These are phyloP conservation scores for Trematocara nigrifrons DNA, from an alignment of 2,113 vertebrate genomes.

Conservation along the genomic window DNA sequence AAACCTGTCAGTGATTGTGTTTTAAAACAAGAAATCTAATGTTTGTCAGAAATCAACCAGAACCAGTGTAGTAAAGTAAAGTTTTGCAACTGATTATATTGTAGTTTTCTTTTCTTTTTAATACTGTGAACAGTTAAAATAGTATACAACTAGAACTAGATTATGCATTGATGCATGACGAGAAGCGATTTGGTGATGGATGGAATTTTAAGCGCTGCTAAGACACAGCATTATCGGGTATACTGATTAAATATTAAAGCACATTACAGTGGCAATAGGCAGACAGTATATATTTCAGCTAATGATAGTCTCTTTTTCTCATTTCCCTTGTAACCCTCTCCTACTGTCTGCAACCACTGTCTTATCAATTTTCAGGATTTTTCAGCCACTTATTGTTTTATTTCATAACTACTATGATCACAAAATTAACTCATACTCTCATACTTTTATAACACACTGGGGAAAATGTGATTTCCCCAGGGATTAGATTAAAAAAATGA, in stretches of 20 bases:
- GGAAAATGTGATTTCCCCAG: background rate
- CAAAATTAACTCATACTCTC: background rate
- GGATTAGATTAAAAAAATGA: background rate
- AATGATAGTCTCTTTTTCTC: background rate
- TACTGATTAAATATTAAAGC: slow-evolving; percentile 47
- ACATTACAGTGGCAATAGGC: background rate
- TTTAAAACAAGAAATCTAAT: background rate
- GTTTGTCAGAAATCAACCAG: background rate
- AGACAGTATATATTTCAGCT: slow-evolving; percentile 35
- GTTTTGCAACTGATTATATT: background rate
- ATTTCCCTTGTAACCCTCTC: background rate
- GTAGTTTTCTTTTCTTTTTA: background rate
- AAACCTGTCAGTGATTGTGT: background rate
- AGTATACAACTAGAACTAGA: background rate
- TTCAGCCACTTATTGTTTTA: background rate
- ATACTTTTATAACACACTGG: background rate
- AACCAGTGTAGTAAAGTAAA: background rate
- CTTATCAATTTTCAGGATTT: background rate
- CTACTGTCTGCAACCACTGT: background rate
- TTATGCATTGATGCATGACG: background rate
- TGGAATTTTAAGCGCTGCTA: slow-evolving; percentile 50
- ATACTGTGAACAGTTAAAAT: background rate
- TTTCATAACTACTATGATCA: background rate
- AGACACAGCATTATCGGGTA: slow-evolving; percentile 17
- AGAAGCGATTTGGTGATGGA: background rate